Evolutionary conservation across 1,140 invertebrate species (phyloP).

Genomic region (Caenorhabditis brenneri): DNA sequence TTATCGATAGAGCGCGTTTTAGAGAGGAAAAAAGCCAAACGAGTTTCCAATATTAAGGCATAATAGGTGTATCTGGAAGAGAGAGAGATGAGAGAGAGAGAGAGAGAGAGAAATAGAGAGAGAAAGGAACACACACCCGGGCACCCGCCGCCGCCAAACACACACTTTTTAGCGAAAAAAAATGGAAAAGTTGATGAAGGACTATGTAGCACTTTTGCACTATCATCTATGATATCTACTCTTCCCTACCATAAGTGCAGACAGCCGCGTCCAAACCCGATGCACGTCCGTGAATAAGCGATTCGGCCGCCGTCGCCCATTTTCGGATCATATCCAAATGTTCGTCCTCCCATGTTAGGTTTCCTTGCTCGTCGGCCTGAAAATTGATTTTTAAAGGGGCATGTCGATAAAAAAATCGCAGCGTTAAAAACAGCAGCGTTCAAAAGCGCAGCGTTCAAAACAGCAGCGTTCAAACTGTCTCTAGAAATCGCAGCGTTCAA

Average conservation of each 20-base stretch:
- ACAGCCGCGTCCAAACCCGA: conserved; percentile 70
- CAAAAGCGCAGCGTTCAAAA: no score
- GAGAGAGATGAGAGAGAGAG: not conserved
- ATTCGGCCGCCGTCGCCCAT: conserved; percentile 70
- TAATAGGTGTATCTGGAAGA: not conserved
- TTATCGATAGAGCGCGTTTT: no score
- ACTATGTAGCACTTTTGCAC: no score
- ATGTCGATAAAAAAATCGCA: no score
- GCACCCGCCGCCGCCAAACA: not conserved
- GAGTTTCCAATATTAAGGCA: not conserved
- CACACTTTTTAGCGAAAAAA: not conserved
- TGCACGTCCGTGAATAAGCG: conserved; percentile 69
- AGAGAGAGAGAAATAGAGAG: not conserved
- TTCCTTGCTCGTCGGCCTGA: conserved; percentile 66
- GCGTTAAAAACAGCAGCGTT: no score
- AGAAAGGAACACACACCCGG: not conserved
- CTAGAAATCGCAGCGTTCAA: no score
- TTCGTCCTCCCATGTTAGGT: conserved; percentile 69
- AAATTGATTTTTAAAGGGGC: conserved; percentile 37
- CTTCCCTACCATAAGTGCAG: conserved; percentile 68
- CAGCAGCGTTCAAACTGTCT: no score
- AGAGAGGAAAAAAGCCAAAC: not conserved
- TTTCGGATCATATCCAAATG: conserved; percentile 70
- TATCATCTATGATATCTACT: not conserved
- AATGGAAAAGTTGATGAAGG: not conserved